Percentiles rank a stretch among this genome's conserved stretches.
phyloP scores from a whole-genome alignment of 1,140 invertebrate genomes.

The Leptopilina clavipes region DNA sequence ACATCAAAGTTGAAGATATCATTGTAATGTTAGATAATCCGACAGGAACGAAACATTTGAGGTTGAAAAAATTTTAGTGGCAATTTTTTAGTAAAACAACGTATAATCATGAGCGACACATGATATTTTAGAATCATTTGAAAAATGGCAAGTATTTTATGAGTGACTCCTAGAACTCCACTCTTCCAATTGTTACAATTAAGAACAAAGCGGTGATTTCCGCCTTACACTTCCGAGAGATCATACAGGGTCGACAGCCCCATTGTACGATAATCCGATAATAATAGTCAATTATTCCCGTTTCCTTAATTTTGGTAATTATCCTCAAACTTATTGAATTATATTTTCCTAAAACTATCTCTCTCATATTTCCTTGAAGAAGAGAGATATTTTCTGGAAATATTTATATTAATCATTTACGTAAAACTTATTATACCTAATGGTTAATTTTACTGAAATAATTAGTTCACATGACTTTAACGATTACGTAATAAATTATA shows the following conservation, averaged over 20 bases:
- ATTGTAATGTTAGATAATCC: background rate
- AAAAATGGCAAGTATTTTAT: constrained; percentile 32
- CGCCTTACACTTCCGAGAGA: constrained; percentile 41
- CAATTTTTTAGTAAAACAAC: constrained; percentile 1
- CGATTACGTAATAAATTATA: too few relatives aligned
- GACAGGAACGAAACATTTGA: background rate
- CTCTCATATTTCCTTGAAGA: constrained; percentile 3
- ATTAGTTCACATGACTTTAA: too few relatives aligned
- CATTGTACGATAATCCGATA: constrained; percentile 10
- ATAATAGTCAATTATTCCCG: background rate
- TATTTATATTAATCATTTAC: too few relatives aligned
- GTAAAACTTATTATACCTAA: too few relatives aligned
- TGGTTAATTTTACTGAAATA: too few relatives aligned
- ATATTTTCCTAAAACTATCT: too few relatives aligned
- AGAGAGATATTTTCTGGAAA: too few relatives aligned
- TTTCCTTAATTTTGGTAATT: background rate
- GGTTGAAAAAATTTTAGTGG: background rate
- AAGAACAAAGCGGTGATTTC: constrained; percentile 51
- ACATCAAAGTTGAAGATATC: background rate
- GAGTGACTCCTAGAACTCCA: constrained; percentile 50
- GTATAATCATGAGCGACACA: constrained; percentile 11
- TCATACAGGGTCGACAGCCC: constrained; percentile 16
- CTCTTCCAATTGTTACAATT: constrained; percentile 52
- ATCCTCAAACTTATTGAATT: background rate
- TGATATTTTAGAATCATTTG: constrained; percentile 4